Conservation (phyloP, 2,113 vertebrate genomes). For the Halichoeres trimaculatus region DNA sequence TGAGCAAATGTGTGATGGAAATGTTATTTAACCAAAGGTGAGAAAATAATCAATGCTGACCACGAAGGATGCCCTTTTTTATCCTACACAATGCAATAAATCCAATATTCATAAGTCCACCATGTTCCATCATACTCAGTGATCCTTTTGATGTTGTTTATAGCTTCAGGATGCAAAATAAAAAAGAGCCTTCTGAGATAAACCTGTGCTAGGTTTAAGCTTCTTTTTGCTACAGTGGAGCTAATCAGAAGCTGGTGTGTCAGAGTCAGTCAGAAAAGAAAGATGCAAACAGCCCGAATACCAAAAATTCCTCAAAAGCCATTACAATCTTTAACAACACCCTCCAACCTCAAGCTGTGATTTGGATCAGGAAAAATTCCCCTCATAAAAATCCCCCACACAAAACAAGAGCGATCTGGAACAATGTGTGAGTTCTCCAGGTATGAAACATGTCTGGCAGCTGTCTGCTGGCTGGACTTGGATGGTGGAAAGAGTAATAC, state of each 20-base stretch:
- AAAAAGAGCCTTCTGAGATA: neutral
- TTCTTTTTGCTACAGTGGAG: neutral
- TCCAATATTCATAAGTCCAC: constrained; percentile 3
- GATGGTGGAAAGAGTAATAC: constrained; percentile 5
- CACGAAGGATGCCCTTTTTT: neutral
- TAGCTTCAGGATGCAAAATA: neutral
- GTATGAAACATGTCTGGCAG: constrained; percentile 33
- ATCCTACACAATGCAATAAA: constrained; percentile 16
- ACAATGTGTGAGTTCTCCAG: constrained; percentile 10
- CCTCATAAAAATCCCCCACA: neutral
- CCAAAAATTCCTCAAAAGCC: neutral
- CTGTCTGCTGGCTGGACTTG: constrained; percentile 9
- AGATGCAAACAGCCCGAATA: neutral
- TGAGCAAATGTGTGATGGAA: constrained; percentile 19
- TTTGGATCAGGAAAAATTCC: neutral
- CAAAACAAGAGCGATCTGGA: constrained; percentile 17
- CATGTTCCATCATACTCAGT: neutral
- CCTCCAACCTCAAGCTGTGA: neutral
- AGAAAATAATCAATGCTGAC: neutral
- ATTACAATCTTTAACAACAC: neutral
- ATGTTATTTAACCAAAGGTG: neutral
- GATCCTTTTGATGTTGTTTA: constrained; percentile 1
- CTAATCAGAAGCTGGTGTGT: neutral
- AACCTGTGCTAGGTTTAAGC: too few species aligned
- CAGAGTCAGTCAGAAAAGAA: neutral